Evolutionary conservation across 2,113 vertebrate species (phyloP).

Genomic region (Ochotona princeps): DNA sequence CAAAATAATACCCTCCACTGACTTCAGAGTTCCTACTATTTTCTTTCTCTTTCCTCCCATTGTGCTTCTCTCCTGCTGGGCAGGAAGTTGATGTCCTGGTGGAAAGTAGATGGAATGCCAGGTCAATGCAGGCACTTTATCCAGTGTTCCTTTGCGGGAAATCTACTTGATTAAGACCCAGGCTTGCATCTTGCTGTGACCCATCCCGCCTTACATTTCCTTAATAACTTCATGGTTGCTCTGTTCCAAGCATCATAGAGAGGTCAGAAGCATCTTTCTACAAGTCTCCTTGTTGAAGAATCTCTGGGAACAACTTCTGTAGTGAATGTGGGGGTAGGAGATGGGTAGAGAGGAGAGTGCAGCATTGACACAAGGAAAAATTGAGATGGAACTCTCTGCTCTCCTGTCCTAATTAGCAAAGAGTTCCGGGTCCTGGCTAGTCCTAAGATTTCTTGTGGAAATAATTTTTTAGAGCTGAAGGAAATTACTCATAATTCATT

Average conservation of each 20-base stretch:
- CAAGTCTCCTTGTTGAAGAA: neutral
- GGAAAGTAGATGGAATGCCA: too few species aligned
- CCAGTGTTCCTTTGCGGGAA: neutral
- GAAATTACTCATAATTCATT: neutral
- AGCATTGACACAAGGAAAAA: neutral
- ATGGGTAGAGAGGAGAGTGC: neutral
- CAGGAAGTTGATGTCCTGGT: slow-evolving; percentile 35
- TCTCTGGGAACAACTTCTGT: neutral
- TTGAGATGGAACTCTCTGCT: neutral
- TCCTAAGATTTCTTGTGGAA: slow-evolving; percentile 28
- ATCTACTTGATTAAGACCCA: neutral
- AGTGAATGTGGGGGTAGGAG: neutral
- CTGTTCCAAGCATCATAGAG: neutral
- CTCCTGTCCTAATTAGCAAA: slow-evolving; percentile 30
- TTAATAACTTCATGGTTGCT: neutral
- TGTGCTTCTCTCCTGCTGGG: slow-evolving; percentile 2
- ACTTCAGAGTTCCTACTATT: slow-evolving; percentile 41
- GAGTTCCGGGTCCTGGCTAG: slow-evolving; percentile 57
- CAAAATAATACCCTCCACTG: neutral
- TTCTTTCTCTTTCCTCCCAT: slow-evolving; percentile 55
- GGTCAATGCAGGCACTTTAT: too few species aligned
- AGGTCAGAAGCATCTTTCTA: slow-evolving; percentile 14
- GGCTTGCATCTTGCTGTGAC: neutral
- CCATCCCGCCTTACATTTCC: neutral
- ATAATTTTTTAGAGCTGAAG: slow-evolving; percentile 15